These are phyloP conservation scores for Campaea margaritaria DNA, from an alignment of 2,888 invertebrate species.

Conservation along the genomic window DNA sequence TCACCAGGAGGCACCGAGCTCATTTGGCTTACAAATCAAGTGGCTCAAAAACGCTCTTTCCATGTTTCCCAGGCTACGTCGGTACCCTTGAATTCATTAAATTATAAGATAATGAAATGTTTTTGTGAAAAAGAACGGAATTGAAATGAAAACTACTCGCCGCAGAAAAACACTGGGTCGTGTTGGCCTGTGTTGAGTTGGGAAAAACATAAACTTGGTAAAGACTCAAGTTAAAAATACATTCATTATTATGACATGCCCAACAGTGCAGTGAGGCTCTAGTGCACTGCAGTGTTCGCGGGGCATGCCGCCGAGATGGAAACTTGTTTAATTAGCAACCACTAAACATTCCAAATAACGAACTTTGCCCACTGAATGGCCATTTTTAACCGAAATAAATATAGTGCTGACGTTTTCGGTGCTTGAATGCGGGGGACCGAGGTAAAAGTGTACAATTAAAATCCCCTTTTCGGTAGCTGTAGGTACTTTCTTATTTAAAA, in stretches of 20 bases:
- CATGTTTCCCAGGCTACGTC: too few species aligned
- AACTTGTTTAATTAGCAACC: conserved; percentile 76
- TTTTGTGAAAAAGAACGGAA: not conserved
- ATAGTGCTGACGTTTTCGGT: conserved; percentile 49
- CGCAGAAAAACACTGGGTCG: not conserved
- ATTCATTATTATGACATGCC: conserved; percentile 30
- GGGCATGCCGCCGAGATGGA: conserved; percentile 56
- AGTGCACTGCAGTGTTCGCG: conserved; percentile 59
- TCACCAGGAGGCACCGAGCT: too few species aligned
- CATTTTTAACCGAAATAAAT: conserved; percentile 50
- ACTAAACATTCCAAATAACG: conserved; percentile 59
- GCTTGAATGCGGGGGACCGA: conserved; percentile 14
- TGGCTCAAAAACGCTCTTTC: too few species aligned
- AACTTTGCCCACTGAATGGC: conserved; percentile 51
- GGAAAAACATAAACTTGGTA: not conserved
- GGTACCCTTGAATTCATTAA: too few species aligned
- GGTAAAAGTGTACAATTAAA: conserved; percentile 26
- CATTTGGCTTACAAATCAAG: too few species aligned
- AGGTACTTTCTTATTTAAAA: too few species aligned
- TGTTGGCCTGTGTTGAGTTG: not conserved
- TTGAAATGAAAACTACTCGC: not conserved
- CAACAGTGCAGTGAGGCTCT: conserved; percentile 35
- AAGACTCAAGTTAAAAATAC: conserved; percentile 1
- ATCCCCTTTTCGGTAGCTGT: not conserved
- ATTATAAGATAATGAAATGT: too few species aligned